Evolutionary conservation across 2,113 vertebrate species (phyloP).

Genomic region (Rafetus swinhoei): DNA sequence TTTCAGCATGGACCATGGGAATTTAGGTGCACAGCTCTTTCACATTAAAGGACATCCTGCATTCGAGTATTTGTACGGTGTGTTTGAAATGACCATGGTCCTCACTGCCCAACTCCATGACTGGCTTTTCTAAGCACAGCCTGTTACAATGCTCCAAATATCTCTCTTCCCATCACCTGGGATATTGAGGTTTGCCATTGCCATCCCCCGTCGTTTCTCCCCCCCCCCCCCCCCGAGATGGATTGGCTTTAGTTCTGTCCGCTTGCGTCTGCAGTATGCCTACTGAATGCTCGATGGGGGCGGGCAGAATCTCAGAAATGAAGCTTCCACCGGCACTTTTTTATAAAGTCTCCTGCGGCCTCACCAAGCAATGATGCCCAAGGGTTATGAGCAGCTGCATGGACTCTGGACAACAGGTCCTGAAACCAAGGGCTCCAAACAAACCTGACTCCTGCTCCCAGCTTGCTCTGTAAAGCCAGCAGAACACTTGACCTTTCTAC

Average conservation of each 20-base stretch:
- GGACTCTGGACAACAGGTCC: background rate
- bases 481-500: background rate
- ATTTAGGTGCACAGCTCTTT: background rate
- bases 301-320: background rate
- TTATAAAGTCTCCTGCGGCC: background rate
- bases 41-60: background rate
- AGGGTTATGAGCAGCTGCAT: background rate
- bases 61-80: background rate
- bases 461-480: background rate
- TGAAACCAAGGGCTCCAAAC: background rate
- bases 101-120: too few relatives aligned
- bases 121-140: background rate
- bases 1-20: background rate
- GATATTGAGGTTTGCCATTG: background rate
- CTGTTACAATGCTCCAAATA: background rate
- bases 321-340: background rate
- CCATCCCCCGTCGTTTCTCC: background rate
- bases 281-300: background rate
- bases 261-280: background rate
- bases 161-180: background rate
- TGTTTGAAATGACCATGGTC: background rate
- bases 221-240: background rate
- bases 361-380: background rate
- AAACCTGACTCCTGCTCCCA: background rate
- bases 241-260: background rate